These are phyloP conservation scores for Onchidella celtica DNA, from an alignment of 2,888 invertebrate species.

Conservation along the genomic window DNA sequence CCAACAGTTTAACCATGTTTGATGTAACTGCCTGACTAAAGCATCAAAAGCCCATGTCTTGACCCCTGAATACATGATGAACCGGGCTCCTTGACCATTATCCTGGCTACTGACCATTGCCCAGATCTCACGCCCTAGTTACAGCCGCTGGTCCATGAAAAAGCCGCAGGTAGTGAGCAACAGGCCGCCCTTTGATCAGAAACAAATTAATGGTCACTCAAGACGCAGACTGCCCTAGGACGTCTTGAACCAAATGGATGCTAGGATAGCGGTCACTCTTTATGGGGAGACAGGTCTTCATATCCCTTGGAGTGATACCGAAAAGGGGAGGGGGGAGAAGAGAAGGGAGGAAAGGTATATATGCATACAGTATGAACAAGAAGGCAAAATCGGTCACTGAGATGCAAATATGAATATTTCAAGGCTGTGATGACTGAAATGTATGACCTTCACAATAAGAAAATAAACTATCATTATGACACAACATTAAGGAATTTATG, in stretches of 20 bases:
- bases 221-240: neutral
- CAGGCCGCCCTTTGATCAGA: neutral
- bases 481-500: too few relatives aligned
- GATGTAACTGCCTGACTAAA: neutral
- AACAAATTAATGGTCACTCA: neutral
- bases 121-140: neutral
- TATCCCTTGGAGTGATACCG: neutral
- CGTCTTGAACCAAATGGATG: neutral
- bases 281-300: neutral
- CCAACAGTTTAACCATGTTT: too few relatives aligned
- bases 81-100: too few relatives aligned
- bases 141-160: neutral
- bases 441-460: too few relatives aligned
- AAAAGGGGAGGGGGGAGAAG: too few relatives aligned
- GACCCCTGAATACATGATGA: too few relatives aligned
- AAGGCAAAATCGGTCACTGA: too few relatives aligned
- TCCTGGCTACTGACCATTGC: neutral
- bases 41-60: neutral
- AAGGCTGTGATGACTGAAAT: too few relatives aligned
- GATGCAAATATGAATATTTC: too few relatives aligned
- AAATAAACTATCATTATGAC: too few relatives aligned
- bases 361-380: too few relatives aligned
- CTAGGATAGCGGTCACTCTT: neutral
- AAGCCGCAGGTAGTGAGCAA: neutral
- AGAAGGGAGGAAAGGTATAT: too few relatives aligned